Base-by-base conservation (phyloP, 2,113 vertebrate genomes). In the Halichoerus grypus region DNA sequence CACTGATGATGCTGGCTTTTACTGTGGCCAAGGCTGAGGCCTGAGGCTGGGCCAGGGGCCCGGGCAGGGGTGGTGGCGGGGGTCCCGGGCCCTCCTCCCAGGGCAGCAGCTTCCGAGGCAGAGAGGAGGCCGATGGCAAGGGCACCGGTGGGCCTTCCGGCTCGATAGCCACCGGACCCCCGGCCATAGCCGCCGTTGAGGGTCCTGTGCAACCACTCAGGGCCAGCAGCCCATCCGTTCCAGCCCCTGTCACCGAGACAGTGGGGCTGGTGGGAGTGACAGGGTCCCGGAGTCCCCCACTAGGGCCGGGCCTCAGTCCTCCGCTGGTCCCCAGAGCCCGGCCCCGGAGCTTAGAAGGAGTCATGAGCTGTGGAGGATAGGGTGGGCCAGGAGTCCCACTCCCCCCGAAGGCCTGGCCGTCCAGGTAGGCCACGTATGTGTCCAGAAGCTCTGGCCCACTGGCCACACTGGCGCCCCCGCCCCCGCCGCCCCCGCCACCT, bases 341-440 rank as follows among this genome's bases (percentile, higher is more conserved):
- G 90, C 99, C 99, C n/a, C 98, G 93, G 21, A 98, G 97, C 95
- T 98, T 98, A 0, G 98, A 98, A 98, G 99, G 98, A 98, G 98
- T 98, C 98, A 98, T 97, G 83, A 98, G 98, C 92, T 97, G 97
- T 95, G 91, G 99, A 98, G 98, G 99, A 98, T 97, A 99, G 36
- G 97, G 96, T 0, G 98, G 97, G 92, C 89, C 99, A 57, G 99
- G 99, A 79, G 99, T 98, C 82, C 99, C 98, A 81, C 99, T 99
- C 88, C 99, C 99, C 95, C 99, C 99, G 28, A 99, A 99, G 19
- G 99, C 99, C 97, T 99, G 99, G 93, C 99, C 99, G 1, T 99
- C 99, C 98, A 99, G 97, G 98, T 99, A 99, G 97, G 99, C 99
- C 98, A 99, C 99, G 92, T 99, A 99, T n/a, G 99, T 99, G 95